phyloP scores from a whole-genome alignment of 2,113 vertebrate species.

The Triplophysa rosa region DNA sequence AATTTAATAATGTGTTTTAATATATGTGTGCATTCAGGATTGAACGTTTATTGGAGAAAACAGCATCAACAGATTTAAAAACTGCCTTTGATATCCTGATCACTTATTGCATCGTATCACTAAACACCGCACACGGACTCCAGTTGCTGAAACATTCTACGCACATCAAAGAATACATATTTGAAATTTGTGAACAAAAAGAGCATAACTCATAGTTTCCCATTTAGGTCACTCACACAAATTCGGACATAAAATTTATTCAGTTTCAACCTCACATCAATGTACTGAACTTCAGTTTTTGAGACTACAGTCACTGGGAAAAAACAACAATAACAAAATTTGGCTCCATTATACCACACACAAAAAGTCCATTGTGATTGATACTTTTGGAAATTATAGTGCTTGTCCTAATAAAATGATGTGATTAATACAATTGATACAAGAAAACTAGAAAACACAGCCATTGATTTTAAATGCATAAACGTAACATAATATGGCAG shows the following conservation, averaged over 20 bases:
- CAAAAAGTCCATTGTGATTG: conserved; percentile 11
- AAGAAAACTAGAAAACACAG: conserved; percentile 21
- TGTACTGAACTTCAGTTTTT: conserved; percentile 15
- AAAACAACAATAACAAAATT: too few relatives aligned
- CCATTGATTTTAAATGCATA: conserved; percentile 12
- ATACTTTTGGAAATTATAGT: conserved; percentile 19
- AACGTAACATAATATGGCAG: conserved; percentile 5
- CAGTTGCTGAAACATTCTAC: not conserved
- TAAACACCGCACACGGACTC: not conserved
- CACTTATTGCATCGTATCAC: conserved; percentile 29
- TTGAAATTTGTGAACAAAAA: not conserved
- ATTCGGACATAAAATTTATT: not conserved
- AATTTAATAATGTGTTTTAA: conserved; percentile 8
- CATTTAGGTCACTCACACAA: conserved; percentile 16
- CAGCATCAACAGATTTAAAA: conserved; percentile 14
- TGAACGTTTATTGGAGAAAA: conserved; percentile 10
- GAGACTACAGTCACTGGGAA: not conserved
- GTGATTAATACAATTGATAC: not conserved
- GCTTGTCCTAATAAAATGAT: conserved; percentile 1
- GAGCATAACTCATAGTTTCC: not conserved
- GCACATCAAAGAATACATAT: conserved; percentile 7
- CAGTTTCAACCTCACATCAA: conserved; percentile 1
- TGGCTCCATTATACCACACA: not conserved
- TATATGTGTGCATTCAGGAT: not conserved
- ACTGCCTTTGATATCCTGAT: not conserved